Evolutionary conservation across 2,113 vertebrate species (phyloP).

Genomic region (Xerus inauris): DNA sequence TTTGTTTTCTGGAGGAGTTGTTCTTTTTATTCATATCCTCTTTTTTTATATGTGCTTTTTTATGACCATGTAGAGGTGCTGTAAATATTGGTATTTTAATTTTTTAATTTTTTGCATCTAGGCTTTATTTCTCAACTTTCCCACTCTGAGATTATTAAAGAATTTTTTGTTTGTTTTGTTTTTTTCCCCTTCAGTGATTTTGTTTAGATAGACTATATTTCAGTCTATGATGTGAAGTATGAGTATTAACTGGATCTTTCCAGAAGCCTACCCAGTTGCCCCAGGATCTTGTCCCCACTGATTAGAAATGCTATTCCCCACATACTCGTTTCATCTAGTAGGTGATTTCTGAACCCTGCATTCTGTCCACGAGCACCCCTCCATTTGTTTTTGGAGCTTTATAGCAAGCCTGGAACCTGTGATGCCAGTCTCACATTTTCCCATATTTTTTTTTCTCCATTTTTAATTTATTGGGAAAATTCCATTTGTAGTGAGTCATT

Average conservation of each 20-base stretch:
- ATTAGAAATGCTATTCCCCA: too few relatives aligned
- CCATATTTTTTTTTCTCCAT: background rate
- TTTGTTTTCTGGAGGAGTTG: background rate
- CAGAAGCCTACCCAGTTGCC: background rate
- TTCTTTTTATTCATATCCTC: background rate
- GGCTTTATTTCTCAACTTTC: background rate
- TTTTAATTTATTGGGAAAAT: background rate
- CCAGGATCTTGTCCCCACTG: background rate
- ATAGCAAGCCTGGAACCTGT: background rate
- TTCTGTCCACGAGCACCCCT: background rate
- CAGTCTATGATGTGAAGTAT: background rate
- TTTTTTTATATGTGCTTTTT: background rate
- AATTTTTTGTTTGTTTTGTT: background rate
- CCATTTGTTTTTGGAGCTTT: background rate
- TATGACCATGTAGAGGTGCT: background rate
- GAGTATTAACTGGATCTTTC: background rate
- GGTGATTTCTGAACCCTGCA: background rate
- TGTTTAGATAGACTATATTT: background rate
- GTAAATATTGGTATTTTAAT: background rate
- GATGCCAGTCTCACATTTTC: background rate
- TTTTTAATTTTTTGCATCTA: background rate
- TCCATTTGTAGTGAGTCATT: background rate
- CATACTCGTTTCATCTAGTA: rapidly evolving
- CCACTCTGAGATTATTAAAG: background rate
- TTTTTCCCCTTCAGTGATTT: background rate